Base-by-base conservation (phyloP, 2,888 invertebrate genomes). In the Zonitis immaculata region DNA sequence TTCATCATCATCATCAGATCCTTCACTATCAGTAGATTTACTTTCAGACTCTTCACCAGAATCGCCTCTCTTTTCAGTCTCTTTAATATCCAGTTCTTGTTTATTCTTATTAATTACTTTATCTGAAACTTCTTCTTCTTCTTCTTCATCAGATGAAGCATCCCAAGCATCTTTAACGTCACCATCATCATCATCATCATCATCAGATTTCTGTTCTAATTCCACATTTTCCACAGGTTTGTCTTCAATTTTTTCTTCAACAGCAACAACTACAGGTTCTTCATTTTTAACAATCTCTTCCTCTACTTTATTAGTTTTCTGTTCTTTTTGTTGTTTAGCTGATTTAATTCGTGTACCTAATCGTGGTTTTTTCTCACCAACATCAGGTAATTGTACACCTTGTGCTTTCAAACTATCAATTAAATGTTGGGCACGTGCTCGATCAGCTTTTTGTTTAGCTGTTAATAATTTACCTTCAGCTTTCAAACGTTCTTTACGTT, bases 401-500 rank as follows among this genome's bases (percentile, higher is more conserved):
- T 93, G 91, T 7, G 91, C 93, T 75, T 91, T 93, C 35, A 95
- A 78, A 1, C 89, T 88, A 48, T 95, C 93, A 56, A 97, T 77
- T 82, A 95, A 84, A 52, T 91, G 91, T 73, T 92, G 90, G 6
- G 94, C 93, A 61, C 95, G 81, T 0, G 91, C 89, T 58, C 89
- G 85, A 65, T 94, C 94, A 60, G 90, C 90, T 73, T 93, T 95
- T 73, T 99, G 95, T 74, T 95, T 95, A 0, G 91, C 87, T 2
- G 95, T 95, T 53, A 97, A 77, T 27, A 95, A 79, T 76, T 95
- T 97, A 2, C 98, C 98, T 77, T 97, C 97, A n/a, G 91, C 92
- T 75, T 97, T 97, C 64, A 95, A 80, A 69, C 93, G 82, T 68
- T 94, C 94, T 75, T 92, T 94, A 46, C 91, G 83, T 71, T 95